phyloP scores from a whole-genome alignment of 2,113 vertebrate species.

The Cyanoliseus patagonus region DNA sequence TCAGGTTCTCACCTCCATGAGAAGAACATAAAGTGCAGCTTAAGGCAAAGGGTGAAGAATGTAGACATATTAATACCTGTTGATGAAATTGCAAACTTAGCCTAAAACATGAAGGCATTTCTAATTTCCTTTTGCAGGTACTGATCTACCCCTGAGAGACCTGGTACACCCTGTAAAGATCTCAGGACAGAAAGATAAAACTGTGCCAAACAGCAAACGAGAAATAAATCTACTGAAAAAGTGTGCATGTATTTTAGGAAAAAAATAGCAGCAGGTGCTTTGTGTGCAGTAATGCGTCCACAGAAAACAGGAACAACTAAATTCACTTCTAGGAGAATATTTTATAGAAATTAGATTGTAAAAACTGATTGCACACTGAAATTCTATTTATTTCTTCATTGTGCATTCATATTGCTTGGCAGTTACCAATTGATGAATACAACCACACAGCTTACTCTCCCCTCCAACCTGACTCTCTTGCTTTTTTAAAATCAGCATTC shows the following conservation, averaged over 20 bases:
- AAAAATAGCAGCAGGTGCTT: not conserved
- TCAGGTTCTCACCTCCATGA: not conserved
- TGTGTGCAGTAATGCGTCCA: not conserved
- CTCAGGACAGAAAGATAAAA: not conserved
- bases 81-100: not conserved
- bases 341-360: not conserved
- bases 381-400: not conserved
- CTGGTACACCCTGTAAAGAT: not conserved
- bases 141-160: not conserved
- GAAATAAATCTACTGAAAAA: not conserved
- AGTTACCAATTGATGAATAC: not conserved
- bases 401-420: not conserved
- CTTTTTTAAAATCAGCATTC: not conserved
- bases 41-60: not conserved
- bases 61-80: fast-evolving
- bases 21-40: not conserved
- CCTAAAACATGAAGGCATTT: not conserved
- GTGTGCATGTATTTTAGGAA: not conserved
- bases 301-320: not conserved
- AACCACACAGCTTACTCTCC: not conserved
- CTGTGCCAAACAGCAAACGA: not conserved
- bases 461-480: not conserved
- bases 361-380: not conserved
- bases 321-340: not conserved
- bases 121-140: not conserved